Evolutionary conservation across 2,888 invertebrate species (phyloP), one percentile per base, ranked within the genome.

Genomic region (Pyrrhia umbra): DNA sequence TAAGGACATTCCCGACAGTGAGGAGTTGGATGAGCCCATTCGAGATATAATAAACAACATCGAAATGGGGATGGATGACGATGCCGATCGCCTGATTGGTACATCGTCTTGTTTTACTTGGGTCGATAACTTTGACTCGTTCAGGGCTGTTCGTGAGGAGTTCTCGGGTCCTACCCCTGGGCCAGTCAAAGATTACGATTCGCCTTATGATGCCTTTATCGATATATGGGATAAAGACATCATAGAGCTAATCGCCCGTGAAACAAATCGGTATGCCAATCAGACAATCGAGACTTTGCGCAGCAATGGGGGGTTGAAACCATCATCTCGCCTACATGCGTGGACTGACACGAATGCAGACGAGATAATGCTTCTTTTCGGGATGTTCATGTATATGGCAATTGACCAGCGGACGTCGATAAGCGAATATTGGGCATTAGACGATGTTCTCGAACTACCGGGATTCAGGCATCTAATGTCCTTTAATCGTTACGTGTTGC

Each of bases 241-340:
- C 60, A 70, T 82, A 46, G 71, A 71, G 52, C 63, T 6, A 43
- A 76, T 82, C 40, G 76, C 40, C 10, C 20, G 2, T 1, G 72
- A 82, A 66, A 80, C 79, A 23, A 82, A 82, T 61, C 23, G 66
- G 6, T 82, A 77, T 25, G 82, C 78, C 1, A 18, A 62, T n/a
- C 73, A 79, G 45, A 62, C 47, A 9, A 73, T 78, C 51, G 76
- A 57, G 2, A 21, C 9, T 30, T n/a, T 52, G 20, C 46, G 40
- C 37, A 15, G 6, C 0, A 16, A 6, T 23, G 58, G 51, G 2
- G 27, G n/a, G 6, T 16, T 63, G 13, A 52, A 47, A 10, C 30
- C 6, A 20, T 27, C 21, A 10, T 74, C 72, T 56, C 74, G 74
- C 42, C 6, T 75, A 9, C 60, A 54, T 47, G 23, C 45, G 20